These are phyloP conservation scores for Ips typographus DNA, from an alignment of 1,140 invertebrate species.

Conservation along the genomic window DNA sequence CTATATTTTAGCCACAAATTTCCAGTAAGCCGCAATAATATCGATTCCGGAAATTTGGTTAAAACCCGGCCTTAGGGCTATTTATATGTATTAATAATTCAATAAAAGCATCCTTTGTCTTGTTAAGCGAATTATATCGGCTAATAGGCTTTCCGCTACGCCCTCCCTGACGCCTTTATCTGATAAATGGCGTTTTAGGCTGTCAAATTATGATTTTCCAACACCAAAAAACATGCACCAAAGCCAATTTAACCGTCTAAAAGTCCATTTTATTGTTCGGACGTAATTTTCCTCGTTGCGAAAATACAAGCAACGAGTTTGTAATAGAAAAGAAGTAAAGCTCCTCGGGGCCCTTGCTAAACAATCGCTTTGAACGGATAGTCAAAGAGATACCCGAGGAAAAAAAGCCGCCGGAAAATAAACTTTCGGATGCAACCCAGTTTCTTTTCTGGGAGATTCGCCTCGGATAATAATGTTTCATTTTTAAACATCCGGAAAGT, in stretches of 20 bases:
- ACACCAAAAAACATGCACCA: background rate
- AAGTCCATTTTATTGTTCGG: constrained; percentile 10
- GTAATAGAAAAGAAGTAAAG: constrained; percentile 22
- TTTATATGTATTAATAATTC: constrained; percentile 16
- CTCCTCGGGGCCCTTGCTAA: constrained; percentile 2
- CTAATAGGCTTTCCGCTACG: constrained; percentile 10
- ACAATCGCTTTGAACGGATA: constrained; percentile 21
- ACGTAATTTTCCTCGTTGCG: constrained; percentile 12
- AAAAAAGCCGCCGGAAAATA: constrained; percentile 17
- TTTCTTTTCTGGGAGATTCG: constrained; percentile 13
- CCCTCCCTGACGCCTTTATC: constrained; percentile 4
- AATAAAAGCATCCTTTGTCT: constrained; percentile 14
- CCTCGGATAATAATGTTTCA: constrained; percentile 24
- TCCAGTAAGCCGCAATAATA: constrained; percentile 4
- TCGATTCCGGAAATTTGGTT: constrained; percentile 10
- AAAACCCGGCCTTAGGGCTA: constrained; percentile 3
- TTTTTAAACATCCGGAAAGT: constrained; percentile 21
- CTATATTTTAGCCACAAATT: background rate
- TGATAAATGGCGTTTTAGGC: background rate
- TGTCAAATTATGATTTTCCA: background rate
- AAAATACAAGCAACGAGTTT: constrained; percentile 2
- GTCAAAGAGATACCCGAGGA: constrained; percentile 14
- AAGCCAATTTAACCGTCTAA: background rate
- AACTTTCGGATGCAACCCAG: constrained; percentile 14
- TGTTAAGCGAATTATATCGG: constrained; percentile 10